A percentile compares a stretch with the other conserved stretches of the same genome.
phyloP scores from a whole-genome alignment of 2,113 vertebrate species.

The Bos indicus region DNA sequence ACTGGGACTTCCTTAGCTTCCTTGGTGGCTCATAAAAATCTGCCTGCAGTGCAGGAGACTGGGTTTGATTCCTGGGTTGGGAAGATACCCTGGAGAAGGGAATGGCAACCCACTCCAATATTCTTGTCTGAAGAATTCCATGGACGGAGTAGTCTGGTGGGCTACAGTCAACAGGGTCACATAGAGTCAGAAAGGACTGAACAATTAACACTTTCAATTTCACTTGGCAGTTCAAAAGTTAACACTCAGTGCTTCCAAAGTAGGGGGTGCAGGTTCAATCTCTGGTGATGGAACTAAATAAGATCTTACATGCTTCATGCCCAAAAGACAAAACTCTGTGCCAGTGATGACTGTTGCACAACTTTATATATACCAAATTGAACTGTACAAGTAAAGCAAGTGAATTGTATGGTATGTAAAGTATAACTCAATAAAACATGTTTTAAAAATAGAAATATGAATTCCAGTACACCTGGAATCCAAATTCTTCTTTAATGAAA shows the following conservation, averaged over 20 bases:
- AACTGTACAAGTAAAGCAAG: not conserved
- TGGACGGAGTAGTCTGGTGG: not conserved
- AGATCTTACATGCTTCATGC: not conserved
- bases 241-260: not conserved
- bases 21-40: not conserved
- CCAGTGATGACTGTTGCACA: not conserved
- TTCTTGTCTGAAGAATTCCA: not conserved
- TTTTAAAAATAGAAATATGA: not conserved
- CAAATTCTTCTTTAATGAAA: not conserved
- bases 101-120: not conserved
- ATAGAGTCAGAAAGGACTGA: not conserved
- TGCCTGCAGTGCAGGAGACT: not conserved
- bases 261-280: not conserved
- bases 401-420: not conserved
- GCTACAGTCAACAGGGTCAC: not conserved
- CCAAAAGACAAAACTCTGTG: not conserved
- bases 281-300: not conserved
- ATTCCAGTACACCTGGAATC: not conserved
- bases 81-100: not conserved
- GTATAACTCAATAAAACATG: not conserved
- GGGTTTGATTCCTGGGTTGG: not conserved
- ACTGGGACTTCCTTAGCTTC: not conserved
- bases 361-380: not conserved
- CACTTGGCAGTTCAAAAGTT: not conserved
- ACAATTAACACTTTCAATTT: not conserved